These are phyloP conservation scores for Taenaris catops DNA, from an alignment of 2,888 invertebrate species.

Conservation along the genomic window DNA sequence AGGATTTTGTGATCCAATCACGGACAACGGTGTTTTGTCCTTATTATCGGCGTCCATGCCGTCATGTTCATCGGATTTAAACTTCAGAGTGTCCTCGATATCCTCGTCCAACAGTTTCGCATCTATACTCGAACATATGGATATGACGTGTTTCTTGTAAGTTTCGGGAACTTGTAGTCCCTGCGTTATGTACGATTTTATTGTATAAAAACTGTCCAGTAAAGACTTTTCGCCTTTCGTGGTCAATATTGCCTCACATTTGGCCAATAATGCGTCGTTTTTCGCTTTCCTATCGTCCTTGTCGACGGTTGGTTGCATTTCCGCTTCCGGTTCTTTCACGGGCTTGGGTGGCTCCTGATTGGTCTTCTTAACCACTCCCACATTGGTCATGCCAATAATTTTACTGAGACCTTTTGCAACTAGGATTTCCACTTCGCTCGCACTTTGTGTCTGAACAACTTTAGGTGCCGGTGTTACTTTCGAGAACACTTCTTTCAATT, in stretches of 20 bases:
- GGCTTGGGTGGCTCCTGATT: conserved; percentile 30
- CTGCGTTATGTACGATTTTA: conserved; percentile 61
- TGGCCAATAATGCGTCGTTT: conserved; percentile 52
- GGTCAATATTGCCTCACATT: conserved; percentile 58
- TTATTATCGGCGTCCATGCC: conserved; percentile 28
- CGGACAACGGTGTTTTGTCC: conserved; percentile 29
- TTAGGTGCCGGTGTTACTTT: conserved; percentile 40
- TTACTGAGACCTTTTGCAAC: conserved; percentile 68
- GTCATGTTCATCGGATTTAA: conserved; percentile 23
- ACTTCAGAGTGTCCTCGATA: conserved; percentile 40
- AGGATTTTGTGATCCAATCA: conserved; percentile 43
- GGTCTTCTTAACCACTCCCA: conserved; percentile 29
- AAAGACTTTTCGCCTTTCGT: conserved; percentile 59
- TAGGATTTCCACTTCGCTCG: conserved; percentile 64
- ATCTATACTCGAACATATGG: conserved; percentile 62
- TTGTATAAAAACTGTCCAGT: conserved; percentile 60
- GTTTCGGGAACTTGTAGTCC: conserved; percentile 60
- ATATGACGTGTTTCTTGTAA: conserved; percentile 61
- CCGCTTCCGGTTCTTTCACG: conserved; percentile 28
- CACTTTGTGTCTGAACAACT: conserved; percentile 27
- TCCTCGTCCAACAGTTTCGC: conserved; percentile 57
- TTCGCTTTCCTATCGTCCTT: conserved; percentile 36
- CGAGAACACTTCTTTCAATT: conserved; percentile 46
- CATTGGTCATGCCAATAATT: conserved; percentile 57
- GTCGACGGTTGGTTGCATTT: conserved; percentile 24